These are phyloP conservation scores for Caenorhabditis afra DNA, from an alignment of 2,888 invertebrate species.

Conservation along the genomic window DNA sequence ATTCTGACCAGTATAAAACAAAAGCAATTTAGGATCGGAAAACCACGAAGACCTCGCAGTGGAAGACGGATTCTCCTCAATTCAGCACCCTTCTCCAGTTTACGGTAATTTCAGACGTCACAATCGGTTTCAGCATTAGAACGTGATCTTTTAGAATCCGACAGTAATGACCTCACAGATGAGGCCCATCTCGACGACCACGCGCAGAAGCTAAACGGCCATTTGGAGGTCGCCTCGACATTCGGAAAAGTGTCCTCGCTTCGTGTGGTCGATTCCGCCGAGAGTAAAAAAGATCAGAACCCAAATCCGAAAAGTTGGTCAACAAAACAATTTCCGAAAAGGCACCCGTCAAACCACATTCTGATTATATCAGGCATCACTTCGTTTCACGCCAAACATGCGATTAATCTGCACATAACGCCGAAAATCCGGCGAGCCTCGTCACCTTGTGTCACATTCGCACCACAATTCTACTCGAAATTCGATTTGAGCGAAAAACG, in stretches of 20 bases:
- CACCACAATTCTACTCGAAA: neutral
- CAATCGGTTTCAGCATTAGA: neutral
- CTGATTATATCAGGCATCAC: too few relatives aligned
- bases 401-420: neutral
- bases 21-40: neutral
- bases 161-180: neutral
- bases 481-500: too few relatives aligned
- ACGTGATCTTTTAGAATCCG: neutral
- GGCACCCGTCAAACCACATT: neutral
- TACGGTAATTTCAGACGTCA: neutral
- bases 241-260: conserved; percentile 8
- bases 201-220: conserved; percentile 6
- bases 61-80: neutral
- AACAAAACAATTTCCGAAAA: neutral
- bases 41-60: neutral
- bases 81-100: conserved; percentile 16
- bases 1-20: too few relatives aligned
- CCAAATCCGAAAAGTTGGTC: neutral
- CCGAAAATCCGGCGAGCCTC: conserved; percentile 33
- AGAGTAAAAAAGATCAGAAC: neutral
- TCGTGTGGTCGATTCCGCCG: neutral
- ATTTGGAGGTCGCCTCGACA: conserved; percentile 23
- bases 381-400: too few relatives aligned
- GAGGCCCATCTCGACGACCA: conserved; percentile 4
- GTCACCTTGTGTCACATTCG: conserved; percentile 13